phyloP scores from a whole-genome alignment of 37 sponge, comb jelly and placozoan genomes.

The Dysidea cf. avara region DNA sequence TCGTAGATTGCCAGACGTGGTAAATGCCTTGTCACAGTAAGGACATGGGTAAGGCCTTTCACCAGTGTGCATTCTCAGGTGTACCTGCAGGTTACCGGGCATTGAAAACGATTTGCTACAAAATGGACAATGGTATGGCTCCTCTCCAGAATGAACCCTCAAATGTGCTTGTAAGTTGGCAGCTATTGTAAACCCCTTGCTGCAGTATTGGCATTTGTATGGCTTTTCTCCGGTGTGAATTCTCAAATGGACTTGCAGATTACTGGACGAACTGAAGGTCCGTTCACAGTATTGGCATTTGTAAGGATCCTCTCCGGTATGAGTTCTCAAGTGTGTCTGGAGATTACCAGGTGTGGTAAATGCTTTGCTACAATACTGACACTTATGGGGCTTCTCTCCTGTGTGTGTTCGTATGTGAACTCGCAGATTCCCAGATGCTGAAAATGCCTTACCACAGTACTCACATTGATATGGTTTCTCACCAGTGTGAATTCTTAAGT shows the following conservation, averaged over 20 bases:
- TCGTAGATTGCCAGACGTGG: constrained; percentile 37
- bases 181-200: constrained; percentile 54
- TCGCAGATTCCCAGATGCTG: constrained; percentile 34
- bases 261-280: not conserved
- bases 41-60: constrained; percentile 49
- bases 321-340: constrained; percentile 68
- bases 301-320: too few species aligned
- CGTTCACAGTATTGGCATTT: constrained; percentile 52
- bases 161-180: too few species aligned
- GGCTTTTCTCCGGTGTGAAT: constrained; percentile 82
- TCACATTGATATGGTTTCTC: constrained; percentile 52
- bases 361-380: constrained; percentile 63
- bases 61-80: constrained; percentile 79
- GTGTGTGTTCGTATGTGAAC: too few species aligned
- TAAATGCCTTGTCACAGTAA: constrained; percentile 49
- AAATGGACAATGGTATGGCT: constrained; percentile 5
- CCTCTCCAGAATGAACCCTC: not conserved
- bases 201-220: constrained; percentile 71
- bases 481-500: constrained; percentile 79
- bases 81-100: constrained; percentile 55
- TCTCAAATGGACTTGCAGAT: too few species aligned
- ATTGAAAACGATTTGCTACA: constrained; percentile 39
- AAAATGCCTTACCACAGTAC: constrained; percentile 49
- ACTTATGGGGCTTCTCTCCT: constrained; percentile 60
- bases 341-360: constrained; percentile 37